Evolutionary conservation across 2,113 vertebrate species (phyloP).

Genomic region (Melanotaenia duboulayi): DNA sequence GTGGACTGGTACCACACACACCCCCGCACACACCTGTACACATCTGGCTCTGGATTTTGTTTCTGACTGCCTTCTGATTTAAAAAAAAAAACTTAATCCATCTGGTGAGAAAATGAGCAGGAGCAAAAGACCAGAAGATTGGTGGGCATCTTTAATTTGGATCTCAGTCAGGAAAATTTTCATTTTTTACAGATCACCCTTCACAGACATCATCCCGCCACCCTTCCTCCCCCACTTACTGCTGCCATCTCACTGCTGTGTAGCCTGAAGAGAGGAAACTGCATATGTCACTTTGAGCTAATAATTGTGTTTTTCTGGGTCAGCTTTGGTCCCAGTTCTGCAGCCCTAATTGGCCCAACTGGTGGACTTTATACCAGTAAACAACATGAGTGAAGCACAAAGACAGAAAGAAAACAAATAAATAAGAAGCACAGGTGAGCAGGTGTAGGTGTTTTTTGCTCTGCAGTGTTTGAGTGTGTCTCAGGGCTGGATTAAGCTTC

Average conservation of each 20-base stretch:
- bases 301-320: too few relatives aligned
- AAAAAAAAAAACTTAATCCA: too few relatives aligned
- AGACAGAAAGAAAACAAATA: neutral
- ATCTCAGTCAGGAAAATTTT: conserved; percentile 29
- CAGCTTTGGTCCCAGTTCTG: conserved; percentile 22
- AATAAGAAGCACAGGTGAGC: neutral
- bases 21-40: too few relatives aligned
- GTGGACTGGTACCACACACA: too few relatives aligned
- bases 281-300: too few relatives aligned
- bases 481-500: too few relatives aligned
- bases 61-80: too few relatives aligned
- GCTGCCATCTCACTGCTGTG: conserved; percentile 23
- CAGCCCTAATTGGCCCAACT: conserved; percentile 22
- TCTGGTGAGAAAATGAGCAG: too few relatives aligned
- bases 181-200: conserved; percentile 52
- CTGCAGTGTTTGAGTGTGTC: conserved; percentile 2
- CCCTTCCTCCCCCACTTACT: conserved; percentile 8
- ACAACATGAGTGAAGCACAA: too few relatives aligned
- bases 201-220: too few relatives aligned
- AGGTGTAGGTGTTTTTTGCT: neutral
- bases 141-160: conserved; percentile 47
- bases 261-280: conserved; percentile 40
- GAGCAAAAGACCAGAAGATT: conserved; percentile 19
- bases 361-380: conserved; percentile 13
- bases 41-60: neutral